These are phyloP conservation scores for Ligdia adustata DNA, from an alignment of 2,888 invertebrate species.

Conservation along the genomic window DNA sequence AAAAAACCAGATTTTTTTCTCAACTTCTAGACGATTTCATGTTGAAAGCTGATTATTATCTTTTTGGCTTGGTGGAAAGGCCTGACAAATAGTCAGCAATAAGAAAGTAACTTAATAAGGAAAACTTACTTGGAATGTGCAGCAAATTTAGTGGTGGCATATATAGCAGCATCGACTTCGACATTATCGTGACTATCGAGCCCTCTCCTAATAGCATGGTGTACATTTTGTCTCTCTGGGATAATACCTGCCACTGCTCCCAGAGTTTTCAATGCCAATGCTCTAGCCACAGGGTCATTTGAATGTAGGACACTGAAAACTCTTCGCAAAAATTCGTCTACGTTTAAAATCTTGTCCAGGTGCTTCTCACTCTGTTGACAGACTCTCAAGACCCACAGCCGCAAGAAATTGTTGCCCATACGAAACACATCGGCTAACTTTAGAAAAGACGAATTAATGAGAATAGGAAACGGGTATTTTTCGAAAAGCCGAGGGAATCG, in stretches of 20 bases:
- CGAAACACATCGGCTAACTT: conserved; percentile 98
- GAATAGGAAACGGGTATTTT: conserved; percentile 98
- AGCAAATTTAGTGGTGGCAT: conserved; percentile 97
- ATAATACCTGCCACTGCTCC: conserved; percentile 97
- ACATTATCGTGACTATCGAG: conserved; percentile 97
- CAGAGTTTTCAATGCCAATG: conserved; percentile 93
- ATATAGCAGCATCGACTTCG: conserved; percentile 98
- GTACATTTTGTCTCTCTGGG: conserved; percentile 96
- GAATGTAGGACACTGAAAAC: conserved; percentile 98
- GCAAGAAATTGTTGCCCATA: conserved; percentile 93
- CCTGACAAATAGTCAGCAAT: no score
- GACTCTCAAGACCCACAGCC: conserved; percentile 96
- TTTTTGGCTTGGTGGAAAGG: no score
- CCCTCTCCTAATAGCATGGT: conserved; percentile 96
- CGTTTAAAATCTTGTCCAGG: conserved; percentile 96
- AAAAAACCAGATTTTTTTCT: no score
- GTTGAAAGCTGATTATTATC: no score
- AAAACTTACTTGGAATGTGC: conserved; percentile 94
- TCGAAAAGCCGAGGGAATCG: conserved; percentile 97
- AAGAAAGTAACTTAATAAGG: no score
- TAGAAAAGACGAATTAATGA: conserved; percentile 97
- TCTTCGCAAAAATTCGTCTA: conserved; percentile 94
- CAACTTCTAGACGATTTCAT: no score
- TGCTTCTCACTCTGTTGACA: conserved; percentile 98
- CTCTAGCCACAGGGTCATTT: conserved; percentile 98